Evolutionary conservation across 2,113 vertebrate species (phyloP).

Genomic region (Arizona elegans): DNA sequence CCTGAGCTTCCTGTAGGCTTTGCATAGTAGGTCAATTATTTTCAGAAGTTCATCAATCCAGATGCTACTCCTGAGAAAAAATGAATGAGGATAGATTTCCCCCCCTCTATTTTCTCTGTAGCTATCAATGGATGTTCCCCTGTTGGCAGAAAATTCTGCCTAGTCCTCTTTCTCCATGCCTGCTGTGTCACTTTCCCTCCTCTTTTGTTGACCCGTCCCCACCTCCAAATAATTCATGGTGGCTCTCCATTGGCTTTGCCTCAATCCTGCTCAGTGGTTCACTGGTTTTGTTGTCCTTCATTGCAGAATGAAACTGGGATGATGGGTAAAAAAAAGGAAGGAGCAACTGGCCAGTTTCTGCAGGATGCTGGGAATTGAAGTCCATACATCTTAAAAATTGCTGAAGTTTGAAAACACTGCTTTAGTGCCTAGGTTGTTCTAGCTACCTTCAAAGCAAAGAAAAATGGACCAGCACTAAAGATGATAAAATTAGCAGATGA

Average conservation of each 20-base stretch:
- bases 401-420: not conserved
- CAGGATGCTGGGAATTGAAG: not conserved
- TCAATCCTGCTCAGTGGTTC: not conserved
- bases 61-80: not conserved
- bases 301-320: not conserved
- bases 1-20: not conserved
- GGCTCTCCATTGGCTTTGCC: not conserved
- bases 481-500: not conserved
- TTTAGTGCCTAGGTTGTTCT: not conserved
- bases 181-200: not conserved
- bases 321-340: not conserved
- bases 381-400: not conserved
- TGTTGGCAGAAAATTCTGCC: not conserved
- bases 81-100: not conserved
- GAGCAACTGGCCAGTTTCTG: not conserved
- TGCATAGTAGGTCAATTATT: not conserved
- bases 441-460: not conserved
- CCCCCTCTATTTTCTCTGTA: not conserved
- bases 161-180: not conserved
- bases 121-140: not conserved
- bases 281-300: not conserved
- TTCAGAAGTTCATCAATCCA: not conserved
- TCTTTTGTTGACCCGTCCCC: not conserved
- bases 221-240: not conserved
- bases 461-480: not conserved